Evolutionary conservation across 2,888 invertebrate genomes (phyloP).

Genomic region (Trichogramma dendrolimi): DNA sequence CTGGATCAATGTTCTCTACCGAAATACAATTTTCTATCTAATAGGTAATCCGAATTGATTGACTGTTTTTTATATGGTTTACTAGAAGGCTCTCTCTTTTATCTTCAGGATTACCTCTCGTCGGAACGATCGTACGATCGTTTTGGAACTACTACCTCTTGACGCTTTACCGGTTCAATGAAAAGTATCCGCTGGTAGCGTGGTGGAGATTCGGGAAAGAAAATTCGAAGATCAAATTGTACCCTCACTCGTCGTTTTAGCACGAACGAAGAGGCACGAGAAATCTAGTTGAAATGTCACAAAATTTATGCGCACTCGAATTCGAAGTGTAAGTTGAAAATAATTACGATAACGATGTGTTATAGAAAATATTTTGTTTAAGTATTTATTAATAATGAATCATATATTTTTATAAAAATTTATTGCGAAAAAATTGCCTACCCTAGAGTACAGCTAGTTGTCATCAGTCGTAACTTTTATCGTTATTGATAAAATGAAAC

Average conservation of each 20-base stretch:
- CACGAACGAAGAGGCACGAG: no score
- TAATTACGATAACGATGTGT: no score
- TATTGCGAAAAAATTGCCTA: no score
- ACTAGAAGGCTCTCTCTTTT: not conserved
- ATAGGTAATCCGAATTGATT: conserved; percentile 31
- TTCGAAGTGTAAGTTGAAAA: no score
- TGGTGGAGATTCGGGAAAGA: conserved; percentile 35
- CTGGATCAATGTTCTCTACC: conserved; percentile 27
- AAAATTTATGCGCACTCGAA: no score
- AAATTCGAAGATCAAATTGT: conserved; percentile 28
- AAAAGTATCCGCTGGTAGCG: conserved; percentile 30
- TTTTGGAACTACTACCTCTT: conserved; percentile 27
- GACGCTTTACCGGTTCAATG: conserved; percentile 25
- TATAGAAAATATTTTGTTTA: no score
- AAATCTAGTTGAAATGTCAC: no score
- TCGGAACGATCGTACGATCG: conserved; percentile 32
- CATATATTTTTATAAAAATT: no score
- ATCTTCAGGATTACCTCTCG: conserved; percentile 7
- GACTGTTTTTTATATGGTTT: not conserved
- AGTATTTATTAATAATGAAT: no score
- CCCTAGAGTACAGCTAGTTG: no score
- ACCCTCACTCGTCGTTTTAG: conserved; percentile 17
- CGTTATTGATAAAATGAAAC: no score
- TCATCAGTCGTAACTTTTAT: no score
- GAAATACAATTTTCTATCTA: conserved; percentile 20